Evolutionary conservation across 64 coral and sea anemone species (phyloP), one percentile per base, ranked within the genome.

Genomic region (Catalaphyllia jardinei): DNA sequence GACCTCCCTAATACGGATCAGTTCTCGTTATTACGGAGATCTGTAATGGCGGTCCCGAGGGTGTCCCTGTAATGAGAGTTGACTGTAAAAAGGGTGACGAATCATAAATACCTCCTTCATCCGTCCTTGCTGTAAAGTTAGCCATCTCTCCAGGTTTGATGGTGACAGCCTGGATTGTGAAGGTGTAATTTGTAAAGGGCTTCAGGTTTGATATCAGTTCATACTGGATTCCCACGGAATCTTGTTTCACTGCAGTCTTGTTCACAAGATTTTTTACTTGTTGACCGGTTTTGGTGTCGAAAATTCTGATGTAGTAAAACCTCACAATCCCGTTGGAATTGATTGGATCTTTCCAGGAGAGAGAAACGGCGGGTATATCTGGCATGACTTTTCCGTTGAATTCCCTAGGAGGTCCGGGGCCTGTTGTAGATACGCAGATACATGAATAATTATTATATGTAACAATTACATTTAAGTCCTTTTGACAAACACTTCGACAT

Each of bases 71-170:
- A 35, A 35, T 3, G 3, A 35, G 33, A 35, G 33, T 35, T 35
- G 33, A 35, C 33, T 35, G 33, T 35, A 35, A 35, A 35, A 35
- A 35, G 33, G 33, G 33, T 35, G 1, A 35, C 33, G 33, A 35
- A 35, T 35, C 33, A 35, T 35, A 35, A 35, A 35, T 75, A 91
- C 89, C 89, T 91, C 80, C 89, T 77, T 84, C 89, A 15, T 76
- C 22, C 28, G 89, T 91, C 73, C 16, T 62, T 52, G 60, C 79
- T 4, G 72, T 64, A 13, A 54, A 61, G 42, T n/a, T 65, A 19
- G 59, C 80, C 72, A 28, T 19, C 10, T 83, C 52, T 29, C 89
- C 89, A 52, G 67, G 65, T 57, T 60, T 60, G 12, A 85, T 73
- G 10, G 89, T 91, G 8, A 75, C 46, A 3, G 79, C 89, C 67